Evolutionary conservation across 2,888 invertebrate species (phyloP).

Genomic region (Daptonema setosum): DNA sequence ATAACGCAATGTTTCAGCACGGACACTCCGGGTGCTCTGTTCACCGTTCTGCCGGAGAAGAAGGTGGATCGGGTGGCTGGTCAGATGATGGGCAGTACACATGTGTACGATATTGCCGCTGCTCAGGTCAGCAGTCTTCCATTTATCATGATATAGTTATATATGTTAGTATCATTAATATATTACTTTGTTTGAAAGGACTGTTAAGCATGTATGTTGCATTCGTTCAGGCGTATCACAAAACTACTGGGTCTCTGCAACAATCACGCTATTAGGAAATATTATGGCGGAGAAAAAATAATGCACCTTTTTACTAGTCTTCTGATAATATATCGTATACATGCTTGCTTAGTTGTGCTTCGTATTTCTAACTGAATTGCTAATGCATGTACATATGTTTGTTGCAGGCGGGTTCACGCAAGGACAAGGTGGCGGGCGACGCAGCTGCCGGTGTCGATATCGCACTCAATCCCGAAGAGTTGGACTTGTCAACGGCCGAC

Average conservation of each 20-base stretch:
- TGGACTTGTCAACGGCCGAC: constrained; percentile 31
- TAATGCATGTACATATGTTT: too few relatives aligned
- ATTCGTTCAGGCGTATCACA: too few relatives aligned
- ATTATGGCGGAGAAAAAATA: too few relatives aligned
- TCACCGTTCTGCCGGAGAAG: constrained; percentile 83
- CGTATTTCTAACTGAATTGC: too few relatives aligned
- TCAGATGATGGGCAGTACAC: constrained; percentile 72
- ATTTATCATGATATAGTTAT: not conserved
- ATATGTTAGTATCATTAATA: not conserved
- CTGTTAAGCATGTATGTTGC: too few relatives aligned
- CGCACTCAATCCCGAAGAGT: constrained; percentile 67
- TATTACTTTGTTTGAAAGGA: not conserved
- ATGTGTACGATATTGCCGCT: constrained; percentile 77
- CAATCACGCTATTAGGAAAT: too few relatives aligned
- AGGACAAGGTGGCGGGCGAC: not conserved
- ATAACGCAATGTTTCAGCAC: too few relatives aligned
- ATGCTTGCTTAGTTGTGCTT: too few relatives aligned
- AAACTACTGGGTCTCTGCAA: too few relatives aligned
- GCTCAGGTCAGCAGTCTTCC: not conserved
- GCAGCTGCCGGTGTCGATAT: constrained; percentile 49
- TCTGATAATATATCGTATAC: too few relatives aligned
- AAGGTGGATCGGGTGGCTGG: constrained; percentile 53
- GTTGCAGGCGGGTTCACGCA: too few relatives aligned
- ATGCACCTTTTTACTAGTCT: too few relatives aligned
- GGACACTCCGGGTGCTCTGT: constrained; percentile 67